Evolutionary conservation across 2,888 invertebrate genomes (phyloP).

Genomic region (Orthosia gothica): DNA sequence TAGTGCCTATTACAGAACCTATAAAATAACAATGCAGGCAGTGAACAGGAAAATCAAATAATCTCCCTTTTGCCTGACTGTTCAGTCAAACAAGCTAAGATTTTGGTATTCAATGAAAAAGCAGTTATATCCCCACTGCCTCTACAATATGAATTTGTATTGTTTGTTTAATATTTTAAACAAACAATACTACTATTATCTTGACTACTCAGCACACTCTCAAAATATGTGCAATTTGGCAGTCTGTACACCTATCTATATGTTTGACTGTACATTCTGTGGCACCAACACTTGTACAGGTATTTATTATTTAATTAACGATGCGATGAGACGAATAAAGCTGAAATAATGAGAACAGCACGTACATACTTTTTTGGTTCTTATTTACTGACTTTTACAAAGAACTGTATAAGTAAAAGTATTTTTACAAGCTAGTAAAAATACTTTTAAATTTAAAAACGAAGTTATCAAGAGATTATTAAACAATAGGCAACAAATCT

Average conservation of each 20-base stretch:
- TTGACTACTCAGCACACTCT: neutral
- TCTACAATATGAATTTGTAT: too few relatives aligned
- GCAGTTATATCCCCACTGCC: too few relatives aligned
- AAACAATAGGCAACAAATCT: too few relatives aligned
- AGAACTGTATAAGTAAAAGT: neutral
- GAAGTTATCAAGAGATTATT: too few relatives aligned
- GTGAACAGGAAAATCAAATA: too few relatives aligned
- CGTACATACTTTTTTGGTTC: neutral
- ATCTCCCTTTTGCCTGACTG: too few relatives aligned
- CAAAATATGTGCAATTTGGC: neutral
- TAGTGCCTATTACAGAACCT: too few relatives aligned
- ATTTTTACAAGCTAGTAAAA: conserved; percentile 1
- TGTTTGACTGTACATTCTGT: neutral
- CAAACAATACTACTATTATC: too few relatives aligned
- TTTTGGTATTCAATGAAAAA: too few relatives aligned
- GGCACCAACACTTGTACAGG: neutral
- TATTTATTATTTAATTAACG: conserved; percentile 2
- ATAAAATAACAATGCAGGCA: too few relatives aligned
- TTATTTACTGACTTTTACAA: conserved; percentile 6
- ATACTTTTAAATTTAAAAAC: too few relatives aligned
- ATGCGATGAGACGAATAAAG: neutral
- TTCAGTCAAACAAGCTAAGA: too few relatives aligned
- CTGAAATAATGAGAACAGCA: conserved; percentile 6
- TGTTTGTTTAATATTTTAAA: neutral
- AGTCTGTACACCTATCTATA: neutral